These are phyloP conservation scores for Ophioninae sp. DNA, from an alignment of 2,888 invertebrate species.

Conservation along the genomic window DNA sequence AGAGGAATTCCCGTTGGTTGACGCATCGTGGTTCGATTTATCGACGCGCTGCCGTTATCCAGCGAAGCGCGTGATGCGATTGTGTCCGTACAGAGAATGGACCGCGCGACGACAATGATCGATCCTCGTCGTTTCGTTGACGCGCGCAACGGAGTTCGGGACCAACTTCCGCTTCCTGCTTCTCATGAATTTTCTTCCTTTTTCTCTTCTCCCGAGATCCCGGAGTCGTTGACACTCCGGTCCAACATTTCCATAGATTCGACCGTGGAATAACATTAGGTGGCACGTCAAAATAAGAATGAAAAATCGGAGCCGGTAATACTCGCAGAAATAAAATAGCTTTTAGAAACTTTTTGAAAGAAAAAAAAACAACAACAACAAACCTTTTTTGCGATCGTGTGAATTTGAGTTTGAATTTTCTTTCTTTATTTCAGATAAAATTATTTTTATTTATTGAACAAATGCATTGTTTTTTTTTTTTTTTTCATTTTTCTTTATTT, in stretches of 20 bases:
- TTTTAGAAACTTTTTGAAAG: no score
- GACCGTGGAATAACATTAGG: not conserved
- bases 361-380: no score
- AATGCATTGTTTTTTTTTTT: no score
- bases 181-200: not conserved
- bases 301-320: not conserved
- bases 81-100: not conserved
- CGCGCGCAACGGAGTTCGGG: not conserved
- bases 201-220: not conserved
- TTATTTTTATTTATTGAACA: no score
- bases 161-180: not conserved
- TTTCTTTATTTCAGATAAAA: no score
- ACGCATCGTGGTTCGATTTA: slow-evolving; percentile 12
- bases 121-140: not conserved
- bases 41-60: not conserved
- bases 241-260: not conserved
- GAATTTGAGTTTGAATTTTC: no score
- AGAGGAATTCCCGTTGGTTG: not conserved
- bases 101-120: slow-evolving; percentile 1
- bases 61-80: not conserved
- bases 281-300: not conserved
- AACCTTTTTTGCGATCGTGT: no score
- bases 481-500: no score
- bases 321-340: not conserved
- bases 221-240: not conserved